Evolutionary conservation across 2,888 invertebrate genomes (phyloP), one percentile per base, ranked within the genome.

Genomic region (Sialis lutaria): DNA sequence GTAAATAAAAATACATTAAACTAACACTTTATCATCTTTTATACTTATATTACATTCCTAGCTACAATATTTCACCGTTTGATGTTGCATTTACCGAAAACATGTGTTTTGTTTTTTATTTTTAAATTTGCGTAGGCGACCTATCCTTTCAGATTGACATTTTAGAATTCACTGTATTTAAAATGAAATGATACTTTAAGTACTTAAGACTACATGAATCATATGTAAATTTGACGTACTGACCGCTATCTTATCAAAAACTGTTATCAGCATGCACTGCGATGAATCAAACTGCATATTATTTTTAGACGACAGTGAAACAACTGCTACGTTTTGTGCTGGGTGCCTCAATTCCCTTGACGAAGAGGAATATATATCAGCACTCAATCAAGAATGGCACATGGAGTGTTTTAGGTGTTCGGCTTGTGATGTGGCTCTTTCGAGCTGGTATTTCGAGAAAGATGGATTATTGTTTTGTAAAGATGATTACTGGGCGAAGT

Each of bases 391-490:
- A 61, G 82, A 85, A 63, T 90, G 89, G 88, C 90, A 90, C 62
- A 76, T 79, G 62, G 89, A 89, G 61, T 90, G 90, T 61, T 90
- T 90, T 64, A 74, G 83, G 84, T 92, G 93, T 66, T 89, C 90
- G 9, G 88, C 84, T 1, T 93, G 93, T 62, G 87, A 89, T 61
- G 74, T 73, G n/a, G 73, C 80, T 46, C 68, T 93, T 37, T 85
- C 84, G 5, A 81, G 79, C 54, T 93, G 92, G 92, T 92, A 92
- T 67, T 89, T 91, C 65, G 92, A 92, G 68, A 90, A 89, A 62
- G 82, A 85, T 57, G 91, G 91, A 0, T 63, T 89, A 51, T 70
- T 92, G 42, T 91, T 89, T 67, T 92, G 92, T 58, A 83, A 85
- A 62, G 77, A 79, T 52, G 90, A 92, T 67, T 92, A 91, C 62